Evolutionary conservation across 2,888 invertebrate genomes (phyloP).

Genomic region (Caenorhabditis becei): DNA sequence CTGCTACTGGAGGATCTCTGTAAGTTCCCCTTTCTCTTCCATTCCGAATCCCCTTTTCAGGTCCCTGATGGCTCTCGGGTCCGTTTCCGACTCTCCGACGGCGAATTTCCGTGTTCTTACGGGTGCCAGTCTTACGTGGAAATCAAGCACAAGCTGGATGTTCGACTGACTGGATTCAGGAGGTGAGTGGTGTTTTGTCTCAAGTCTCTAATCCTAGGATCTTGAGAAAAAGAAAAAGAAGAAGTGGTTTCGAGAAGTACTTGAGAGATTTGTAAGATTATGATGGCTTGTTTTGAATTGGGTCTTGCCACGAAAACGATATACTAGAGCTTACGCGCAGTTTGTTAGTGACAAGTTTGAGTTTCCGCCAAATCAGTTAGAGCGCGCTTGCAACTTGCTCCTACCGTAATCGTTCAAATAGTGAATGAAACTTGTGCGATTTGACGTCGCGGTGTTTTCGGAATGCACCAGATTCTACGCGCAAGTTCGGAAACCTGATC

Average conservation of each 20-base stretch:
- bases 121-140: slow-evolving; percentile 81
- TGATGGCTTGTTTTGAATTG: too few species aligned
- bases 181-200: slow-evolving; percentile 67
- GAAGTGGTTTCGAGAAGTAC: neutral
- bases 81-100: slow-evolving; percentile 80
- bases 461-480: too few species aligned
- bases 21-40: slow-evolving; percentile 34
- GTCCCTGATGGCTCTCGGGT: slow-evolving; percentile 78
- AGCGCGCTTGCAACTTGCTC: too few species aligned
- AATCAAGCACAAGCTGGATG: slow-evolving; percentile 81
- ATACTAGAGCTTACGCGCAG: too few species aligned
- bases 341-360: too few species aligned
- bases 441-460: too few species aligned
- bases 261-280: too few species aligned
- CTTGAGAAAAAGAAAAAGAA: neutral
- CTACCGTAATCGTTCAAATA: too few species aligned
- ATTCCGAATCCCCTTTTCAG: slow-evolving; percentile 53
- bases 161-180: slow-evolving; percentile 80
- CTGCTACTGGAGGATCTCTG: slow-evolving; percentile 81
- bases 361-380: too few species aligned
- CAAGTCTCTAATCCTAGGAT: neutral
- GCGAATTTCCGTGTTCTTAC: slow-evolving; percentile 81
- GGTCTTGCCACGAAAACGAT: too few species aligned
- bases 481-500: too few species aligned
- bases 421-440: too few species aligned